Conservation (phyloP, 2,888 invertebrate genomes). For the Thyatira batis region DNA sequence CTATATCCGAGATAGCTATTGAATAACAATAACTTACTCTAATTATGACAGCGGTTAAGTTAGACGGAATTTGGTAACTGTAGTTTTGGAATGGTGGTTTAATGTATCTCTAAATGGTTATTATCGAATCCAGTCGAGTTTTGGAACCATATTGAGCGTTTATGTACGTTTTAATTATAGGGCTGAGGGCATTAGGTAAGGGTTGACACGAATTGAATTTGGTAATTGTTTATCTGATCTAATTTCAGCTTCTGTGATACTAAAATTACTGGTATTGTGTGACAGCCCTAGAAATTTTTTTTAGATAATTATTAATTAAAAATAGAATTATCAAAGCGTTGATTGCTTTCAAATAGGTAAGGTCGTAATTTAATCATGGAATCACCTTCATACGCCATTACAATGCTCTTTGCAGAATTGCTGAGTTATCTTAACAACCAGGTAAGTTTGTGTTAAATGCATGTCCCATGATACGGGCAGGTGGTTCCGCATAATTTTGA, state of each 20-base stretch:
- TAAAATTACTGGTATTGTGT: too few species aligned
- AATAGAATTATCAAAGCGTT: too few species aligned
- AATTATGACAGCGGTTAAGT: constrained; percentile 3
- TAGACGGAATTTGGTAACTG: neutral
- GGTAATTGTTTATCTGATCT: neutral
- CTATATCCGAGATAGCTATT: constrained; percentile 15
- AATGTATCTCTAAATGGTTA: neutral
- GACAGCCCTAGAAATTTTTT: neutral
- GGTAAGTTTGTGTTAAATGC: neutral
- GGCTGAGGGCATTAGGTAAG: neutral
- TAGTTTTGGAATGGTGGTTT: neutral
- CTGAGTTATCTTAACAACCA: neutral
- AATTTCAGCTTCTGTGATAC: too few species aligned
- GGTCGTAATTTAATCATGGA: neutral
- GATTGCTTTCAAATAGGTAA: neutral
- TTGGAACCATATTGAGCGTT: constrained; percentile 1
- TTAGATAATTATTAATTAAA: neutral
- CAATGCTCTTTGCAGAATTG: neutral
- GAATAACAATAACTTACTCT: constrained; percentile 10
- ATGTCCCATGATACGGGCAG: neutral
- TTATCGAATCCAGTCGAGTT: neutral
- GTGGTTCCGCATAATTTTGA: neutral
- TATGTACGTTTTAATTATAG: constrained; percentile 3
- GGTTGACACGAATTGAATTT: neutral
- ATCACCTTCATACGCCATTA: neutral